Evolutionary conservation across 2,113 vertebrate genomes (phyloP).

Genomic region (pig (Sus scrofa)): DNA sequence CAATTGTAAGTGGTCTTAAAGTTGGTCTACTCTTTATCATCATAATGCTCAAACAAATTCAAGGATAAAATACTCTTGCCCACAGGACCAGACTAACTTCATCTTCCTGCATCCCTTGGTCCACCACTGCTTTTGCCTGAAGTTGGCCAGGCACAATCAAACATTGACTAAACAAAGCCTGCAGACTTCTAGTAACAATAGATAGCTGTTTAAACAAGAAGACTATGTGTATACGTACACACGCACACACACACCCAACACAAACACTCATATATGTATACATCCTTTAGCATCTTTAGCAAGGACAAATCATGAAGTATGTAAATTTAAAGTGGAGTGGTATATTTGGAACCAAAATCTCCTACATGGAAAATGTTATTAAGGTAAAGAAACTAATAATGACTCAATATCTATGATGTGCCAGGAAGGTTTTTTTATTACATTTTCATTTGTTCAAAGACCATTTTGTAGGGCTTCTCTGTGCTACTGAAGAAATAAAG

Average conservation of each 20-base stretch:
- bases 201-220: neutral
- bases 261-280: neutral
- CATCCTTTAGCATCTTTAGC: neutral
- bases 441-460: slow-evolving; percentile 4
- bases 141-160: neutral
- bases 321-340: neutral
- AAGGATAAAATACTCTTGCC: neutral
- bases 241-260: neutral
- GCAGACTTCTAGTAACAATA: neutral
- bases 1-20: neutral
- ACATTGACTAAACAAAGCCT: neutral
- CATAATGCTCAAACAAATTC: neutral
- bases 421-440: neutral
- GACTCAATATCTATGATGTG: neutral
- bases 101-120: neutral
- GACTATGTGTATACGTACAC: neutral
- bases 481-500: neutral
- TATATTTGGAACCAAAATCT: neutral
- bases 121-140: neutral
- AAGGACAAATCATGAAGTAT: neutral
- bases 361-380: neutral
- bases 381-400: neutral
- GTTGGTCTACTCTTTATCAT: neutral
- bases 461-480: neutral
- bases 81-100: neutral